phyloP scores from a whole-genome alignment of 2,888 invertebrate species.

The Eupithecia subfuscata region DNA sequence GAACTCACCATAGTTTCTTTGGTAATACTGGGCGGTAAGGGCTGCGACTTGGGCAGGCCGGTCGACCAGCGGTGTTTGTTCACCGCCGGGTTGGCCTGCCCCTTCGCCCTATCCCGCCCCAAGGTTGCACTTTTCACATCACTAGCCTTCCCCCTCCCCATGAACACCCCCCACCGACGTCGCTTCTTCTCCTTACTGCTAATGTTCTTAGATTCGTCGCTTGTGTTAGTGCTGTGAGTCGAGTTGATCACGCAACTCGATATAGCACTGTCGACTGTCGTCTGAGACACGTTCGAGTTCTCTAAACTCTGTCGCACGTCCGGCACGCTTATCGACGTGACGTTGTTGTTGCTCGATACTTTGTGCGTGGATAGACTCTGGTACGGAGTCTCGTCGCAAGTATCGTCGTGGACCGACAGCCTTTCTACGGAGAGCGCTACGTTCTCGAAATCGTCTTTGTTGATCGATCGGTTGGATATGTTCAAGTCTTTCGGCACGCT shows the following conservation, averaged over 20 bases:
- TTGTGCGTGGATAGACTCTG: constrained; percentile 75
- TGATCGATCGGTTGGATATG: constrained; percentile 57
- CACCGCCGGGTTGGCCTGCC: constrained; percentile 53
- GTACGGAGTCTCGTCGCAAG: constrained; percentile 76
- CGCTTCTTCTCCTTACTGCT: constrained; percentile 85
- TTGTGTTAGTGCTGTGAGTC: constrained; percentile 63
- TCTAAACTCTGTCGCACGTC: constrained; percentile 41
- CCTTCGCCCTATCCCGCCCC: constrained; percentile 86
- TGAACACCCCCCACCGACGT: constrained; percentile 88
- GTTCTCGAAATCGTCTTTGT: constrained; percentile 65
- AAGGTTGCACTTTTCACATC: constrained; percentile 87
- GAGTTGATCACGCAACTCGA: constrained; percentile 65
- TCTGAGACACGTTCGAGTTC: constrained; percentile 48
- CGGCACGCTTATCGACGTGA: constrained; percentile 72
- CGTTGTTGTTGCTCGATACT: constrained; percentile 70
- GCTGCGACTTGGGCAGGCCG: constrained; percentile 87
- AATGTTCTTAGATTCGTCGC: constrained; percentile 54
- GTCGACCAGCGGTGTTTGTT: constrained; percentile 89
- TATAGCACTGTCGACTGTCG: constrained; percentile 58
- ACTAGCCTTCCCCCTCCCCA: constrained; percentile 85
- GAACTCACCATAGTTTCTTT: constrained; percentile 90
- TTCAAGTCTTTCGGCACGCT: constrained; percentile 70
- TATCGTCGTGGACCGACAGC: constrained; percentile 67
- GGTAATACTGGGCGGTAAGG: constrained; percentile 89
- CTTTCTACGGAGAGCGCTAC: constrained; percentile 63